Conservation (phyloP, 2,888 invertebrate species). For the Epinotia bilunana region DNA sequence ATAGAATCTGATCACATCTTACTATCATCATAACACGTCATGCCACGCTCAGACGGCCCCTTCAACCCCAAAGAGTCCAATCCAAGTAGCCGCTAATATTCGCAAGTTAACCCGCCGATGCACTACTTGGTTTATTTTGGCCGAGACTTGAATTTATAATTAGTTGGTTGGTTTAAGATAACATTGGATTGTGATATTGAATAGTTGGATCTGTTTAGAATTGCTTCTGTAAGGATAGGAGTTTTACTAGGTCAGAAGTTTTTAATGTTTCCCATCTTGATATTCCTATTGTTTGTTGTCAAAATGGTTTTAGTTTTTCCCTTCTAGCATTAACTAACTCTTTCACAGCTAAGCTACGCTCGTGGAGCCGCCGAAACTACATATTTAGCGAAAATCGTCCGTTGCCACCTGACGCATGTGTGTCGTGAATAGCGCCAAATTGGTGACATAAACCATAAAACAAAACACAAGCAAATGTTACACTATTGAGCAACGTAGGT, state of each 20-base stretch:
- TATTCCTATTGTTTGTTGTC: background rate
- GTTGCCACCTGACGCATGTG: no score
- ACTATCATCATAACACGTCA: conserved; percentile 15
- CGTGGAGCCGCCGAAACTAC: no score
- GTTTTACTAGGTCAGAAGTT: background rate
- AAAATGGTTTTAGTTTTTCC: background rate
- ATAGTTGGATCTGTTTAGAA: background rate
- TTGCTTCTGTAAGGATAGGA: background rate
- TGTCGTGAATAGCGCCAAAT: no score
- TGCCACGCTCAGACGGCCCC: conserved; percentile 23
- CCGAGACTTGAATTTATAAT: conserved; percentile 56
- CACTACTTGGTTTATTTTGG: conserved; percentile 51
- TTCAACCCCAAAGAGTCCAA: conserved; percentile 35
- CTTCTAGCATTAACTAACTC: background rate
- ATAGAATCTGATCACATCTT: conserved; percentile 1
- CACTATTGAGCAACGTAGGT: no score
- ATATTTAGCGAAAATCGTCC: no score
- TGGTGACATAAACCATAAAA: no score
- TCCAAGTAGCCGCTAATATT: conserved; percentile 49
- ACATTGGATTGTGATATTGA: conserved; percentile 12
- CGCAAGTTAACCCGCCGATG: conserved; percentile 48
- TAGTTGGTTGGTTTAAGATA: conserved; percentile 37
- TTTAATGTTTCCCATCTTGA: background rate
- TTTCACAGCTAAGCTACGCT: no score
- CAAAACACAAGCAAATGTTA: no score